phyloP scores from a whole-genome alignment of 2,797 vertebrate species.

The Pristis pectinata region DNA sequence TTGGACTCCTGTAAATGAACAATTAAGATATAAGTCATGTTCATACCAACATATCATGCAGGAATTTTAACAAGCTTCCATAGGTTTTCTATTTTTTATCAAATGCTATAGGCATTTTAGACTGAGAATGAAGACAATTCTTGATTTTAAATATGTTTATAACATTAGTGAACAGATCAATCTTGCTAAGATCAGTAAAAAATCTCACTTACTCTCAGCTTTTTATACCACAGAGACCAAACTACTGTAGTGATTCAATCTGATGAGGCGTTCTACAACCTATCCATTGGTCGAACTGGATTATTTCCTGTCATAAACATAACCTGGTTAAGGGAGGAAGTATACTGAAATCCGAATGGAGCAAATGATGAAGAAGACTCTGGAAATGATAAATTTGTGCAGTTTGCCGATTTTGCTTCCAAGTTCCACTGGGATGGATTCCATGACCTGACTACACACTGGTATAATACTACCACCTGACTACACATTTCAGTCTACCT shows the following conservation, averaged over 20 bases:
- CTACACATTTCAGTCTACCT: neutral
- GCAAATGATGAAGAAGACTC: neutral
- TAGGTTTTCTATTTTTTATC: neutral
- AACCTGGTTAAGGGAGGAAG: neutral
- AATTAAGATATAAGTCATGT: neutral
- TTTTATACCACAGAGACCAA: no score
- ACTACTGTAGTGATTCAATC: neutral
- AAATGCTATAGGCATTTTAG: neutral
- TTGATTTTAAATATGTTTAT: conserved; percentile 4
- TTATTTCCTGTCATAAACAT: neutral
- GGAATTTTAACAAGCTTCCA: neutral
- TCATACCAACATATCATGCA: no score
- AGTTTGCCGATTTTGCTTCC: neutral
- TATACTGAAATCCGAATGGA: neutral
- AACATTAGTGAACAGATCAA: neutral
- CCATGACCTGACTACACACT: neutral
- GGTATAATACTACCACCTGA: neutral
- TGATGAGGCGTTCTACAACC: neutral
- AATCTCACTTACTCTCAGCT: neutral
- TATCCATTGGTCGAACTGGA: neutral
- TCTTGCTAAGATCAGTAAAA: neutral
- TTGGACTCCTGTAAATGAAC: neutral
- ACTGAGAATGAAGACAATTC: neutral
- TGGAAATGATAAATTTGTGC: neutral
- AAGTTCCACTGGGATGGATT: neutral